Evolutionary conservation across 2,113 vertebrate genomes (phyloP), one percentile per base, ranked within the genome.

Genomic region (Nibea coibor): DNA sequence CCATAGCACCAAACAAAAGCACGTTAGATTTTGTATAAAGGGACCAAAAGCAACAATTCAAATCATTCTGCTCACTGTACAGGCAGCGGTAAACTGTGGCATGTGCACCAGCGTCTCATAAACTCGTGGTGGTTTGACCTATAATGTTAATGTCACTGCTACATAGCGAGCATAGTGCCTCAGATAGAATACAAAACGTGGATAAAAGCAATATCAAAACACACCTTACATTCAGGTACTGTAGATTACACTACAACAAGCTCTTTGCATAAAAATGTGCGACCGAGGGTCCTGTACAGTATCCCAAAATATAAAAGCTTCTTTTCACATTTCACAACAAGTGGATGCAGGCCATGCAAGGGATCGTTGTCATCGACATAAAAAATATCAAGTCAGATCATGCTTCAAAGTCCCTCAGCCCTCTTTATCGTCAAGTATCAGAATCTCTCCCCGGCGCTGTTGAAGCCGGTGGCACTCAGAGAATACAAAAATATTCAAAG

Each of bases 241-340:
- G 80, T 87, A 84, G 68, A 82, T 82, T 42, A 84, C 86, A 85
- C 54, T 72, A 90, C 31, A 83, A 88, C 67, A 85, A 93, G 84
- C 86, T 42, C 64, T 82, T 94, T 94, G 92, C 91, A 94, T 94
- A 94, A 93, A 89, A 92, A 88, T 79, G 50, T 78, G 42, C 42
- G 75, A 83, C 69, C 74, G 19, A 54, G 73, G 35, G 61, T 86
- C 72, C 84, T 86, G 85, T 90, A 90, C 77, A 88, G 45, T 75
- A 80, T 88, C 63, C 88, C 56, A 75, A 86, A 88, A 93, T 89
- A 93, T 88, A 91, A 91, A 93, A 91, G 80, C 81, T 85, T 82
- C 19, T 89, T 79, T 88, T 87, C 84, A 89, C 87, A 92, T 93
- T 91, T 82, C 75, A 90, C 88, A 86, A 87, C 58, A 77, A 79